phyloP scores from a whole-genome alignment of 2,797 vertebrate genomes.

The Pygocentrus nattereri region DNA sequence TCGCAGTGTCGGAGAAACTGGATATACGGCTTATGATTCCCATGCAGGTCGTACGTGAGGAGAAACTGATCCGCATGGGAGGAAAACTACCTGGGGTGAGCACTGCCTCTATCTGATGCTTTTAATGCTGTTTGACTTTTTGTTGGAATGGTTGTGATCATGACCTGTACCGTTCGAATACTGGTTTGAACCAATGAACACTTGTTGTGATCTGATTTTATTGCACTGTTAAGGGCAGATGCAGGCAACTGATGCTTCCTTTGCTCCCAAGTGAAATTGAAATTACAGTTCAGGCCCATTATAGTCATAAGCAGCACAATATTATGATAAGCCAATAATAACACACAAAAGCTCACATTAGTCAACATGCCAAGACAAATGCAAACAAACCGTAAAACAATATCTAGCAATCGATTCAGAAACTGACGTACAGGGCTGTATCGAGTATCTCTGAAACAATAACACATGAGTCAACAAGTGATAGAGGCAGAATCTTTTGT shows the following conservation, averaged over 20 bases:
- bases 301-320: background rate
- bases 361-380: conserved; percentile 20
- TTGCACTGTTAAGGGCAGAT: background rate
- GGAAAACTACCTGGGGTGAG: conserved; percentile 8
- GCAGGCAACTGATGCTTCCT: background rate
- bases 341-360: background rate
- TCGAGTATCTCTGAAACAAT: background rate
- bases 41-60: conserved; percentile 1
- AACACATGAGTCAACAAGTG: background rate
- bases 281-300: background rate
- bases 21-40: conserved; percentile 21
- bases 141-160: background rate
- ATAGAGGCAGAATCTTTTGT: background rate
- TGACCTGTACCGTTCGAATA: conserved; percentile 8
- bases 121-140: conserved; percentile 11
- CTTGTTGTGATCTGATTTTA: conserved; percentile 2
- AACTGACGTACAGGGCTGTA: background rate
- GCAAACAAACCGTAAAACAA: conserved; percentile 22
- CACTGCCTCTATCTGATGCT: background rate
- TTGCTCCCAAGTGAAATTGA: background rate
- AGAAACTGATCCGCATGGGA: conserved; percentile 28
- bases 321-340: conserved; percentile 19
- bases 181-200: conserved; percentile 1
- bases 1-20: conserved; percentile 8
- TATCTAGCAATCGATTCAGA: background rate